Evolutionary conservation across 2,113 vertebrate species (phyloP).

Genomic region (Chrysemys picta): DNA sequence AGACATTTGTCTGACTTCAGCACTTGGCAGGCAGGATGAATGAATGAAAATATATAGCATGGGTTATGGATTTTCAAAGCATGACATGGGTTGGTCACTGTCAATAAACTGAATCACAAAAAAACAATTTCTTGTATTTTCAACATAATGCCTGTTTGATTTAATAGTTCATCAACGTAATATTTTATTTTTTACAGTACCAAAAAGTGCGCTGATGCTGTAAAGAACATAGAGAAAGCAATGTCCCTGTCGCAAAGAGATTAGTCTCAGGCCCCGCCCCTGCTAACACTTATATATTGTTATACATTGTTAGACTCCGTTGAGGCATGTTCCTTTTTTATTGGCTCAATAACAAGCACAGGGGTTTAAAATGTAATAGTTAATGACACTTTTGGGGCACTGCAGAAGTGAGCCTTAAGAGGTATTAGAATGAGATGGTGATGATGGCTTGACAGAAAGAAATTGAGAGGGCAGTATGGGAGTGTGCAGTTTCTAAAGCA

Average conservation of each 20-base stretch:
- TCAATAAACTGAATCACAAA: neutral
- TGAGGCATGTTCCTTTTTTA: neutral
- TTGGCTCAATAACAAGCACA: neutral
- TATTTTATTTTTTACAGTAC: neutral
- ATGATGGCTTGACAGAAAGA: neutral
- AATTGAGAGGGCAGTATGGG: neutral
- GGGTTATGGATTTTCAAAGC: constrained; percentile 29
- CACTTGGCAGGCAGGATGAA: constrained; percentile 70
- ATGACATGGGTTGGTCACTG: neutral
- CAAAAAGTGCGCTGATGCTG: neutral
- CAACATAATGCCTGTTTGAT: rapidly evolving
- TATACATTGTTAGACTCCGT: neutral
- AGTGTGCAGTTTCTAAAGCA: neutral
- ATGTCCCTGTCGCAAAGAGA: neutral
- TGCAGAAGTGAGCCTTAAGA: neutral
- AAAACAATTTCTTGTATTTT: constrained; percentile 17
- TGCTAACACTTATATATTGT: neutral
- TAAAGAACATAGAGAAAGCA: neutral
- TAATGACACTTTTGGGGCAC: neutral
- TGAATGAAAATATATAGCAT: constrained; percentile 34
- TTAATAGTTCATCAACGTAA: neutral
- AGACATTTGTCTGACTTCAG: constrained; percentile 77
- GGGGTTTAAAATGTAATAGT: too few relatives aligned
- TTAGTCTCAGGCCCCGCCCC: neutral
- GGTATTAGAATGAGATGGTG: neutral